These are phyloP conservation scores for Pica pica DNA, from an alignment of 2,113 vertebrate species.

Conservation along the genomic window DNA sequence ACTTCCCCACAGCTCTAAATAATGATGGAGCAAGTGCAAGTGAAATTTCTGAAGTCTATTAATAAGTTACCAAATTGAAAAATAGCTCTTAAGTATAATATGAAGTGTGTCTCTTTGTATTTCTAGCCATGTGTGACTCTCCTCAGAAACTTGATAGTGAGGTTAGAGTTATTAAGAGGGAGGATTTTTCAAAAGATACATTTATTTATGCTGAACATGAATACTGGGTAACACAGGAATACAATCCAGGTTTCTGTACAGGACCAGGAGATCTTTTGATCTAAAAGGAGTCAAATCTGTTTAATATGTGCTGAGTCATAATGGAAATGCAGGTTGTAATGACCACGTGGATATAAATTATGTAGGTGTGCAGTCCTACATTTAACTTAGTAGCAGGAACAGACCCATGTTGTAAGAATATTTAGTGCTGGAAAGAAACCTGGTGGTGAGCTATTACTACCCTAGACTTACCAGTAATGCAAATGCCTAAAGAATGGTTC, in stretches of 20 bases:
- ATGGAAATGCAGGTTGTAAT: not conserved
- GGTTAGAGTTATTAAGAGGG: not conserved
- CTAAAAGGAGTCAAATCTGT: not conserved
- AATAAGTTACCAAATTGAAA: slow-evolving; percentile 15
- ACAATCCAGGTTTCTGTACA: not conserved
- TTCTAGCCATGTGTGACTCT: not conserved
- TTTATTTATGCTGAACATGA: not conserved
- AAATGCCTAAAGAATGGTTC: not conserved
- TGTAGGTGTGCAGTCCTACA: not conserved
- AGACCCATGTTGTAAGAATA: not conserved
- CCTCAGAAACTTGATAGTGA: not conserved
- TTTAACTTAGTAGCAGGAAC: not conserved
- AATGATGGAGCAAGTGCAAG: not conserved
- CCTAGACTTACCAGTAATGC: not conserved
- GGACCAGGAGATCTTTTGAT: not conserved
- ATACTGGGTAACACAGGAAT: not conserved
- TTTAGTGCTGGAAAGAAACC: not conserved
- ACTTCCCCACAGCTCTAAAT: not conserved
- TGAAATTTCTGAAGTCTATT: slow-evolving; percentile 12
- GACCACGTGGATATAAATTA: not conserved
- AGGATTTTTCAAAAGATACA: not conserved
- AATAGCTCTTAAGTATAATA: not conserved
- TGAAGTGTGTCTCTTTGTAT: not conserved
- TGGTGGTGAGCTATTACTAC: not conserved
- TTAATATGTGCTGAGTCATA: not conserved